phyloP scores from a whole-genome alignment of 1,140 invertebrate genomes.

The Hyposmocoma kahamanoa region DNA sequence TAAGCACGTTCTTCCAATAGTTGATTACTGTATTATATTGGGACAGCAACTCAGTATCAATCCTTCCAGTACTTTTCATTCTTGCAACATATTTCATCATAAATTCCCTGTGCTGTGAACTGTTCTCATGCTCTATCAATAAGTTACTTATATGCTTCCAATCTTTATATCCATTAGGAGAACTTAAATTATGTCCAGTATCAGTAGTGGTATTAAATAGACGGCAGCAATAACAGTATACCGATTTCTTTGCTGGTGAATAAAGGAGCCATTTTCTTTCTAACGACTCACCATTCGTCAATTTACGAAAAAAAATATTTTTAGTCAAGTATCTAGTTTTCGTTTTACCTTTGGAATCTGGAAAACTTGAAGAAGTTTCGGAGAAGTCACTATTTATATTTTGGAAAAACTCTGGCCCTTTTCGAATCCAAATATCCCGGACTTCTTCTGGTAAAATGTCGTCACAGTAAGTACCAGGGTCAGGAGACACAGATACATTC shows the following conservation, averaged over 20 bases:
- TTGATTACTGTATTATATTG: conserved; percentile 7
- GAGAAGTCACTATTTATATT: conserved; percentile 16
- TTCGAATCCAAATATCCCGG: conserved; percentile 18
- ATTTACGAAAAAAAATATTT: conserved; percentile 21
- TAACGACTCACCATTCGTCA: conserved; percentile 19
- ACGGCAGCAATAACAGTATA: conserved; percentile 1
- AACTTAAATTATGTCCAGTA: not conserved
- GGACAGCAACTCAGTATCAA: conserved; percentile 9
- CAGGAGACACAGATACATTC: conserved; percentile 12
- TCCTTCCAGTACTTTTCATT: conserved; percentile 10
- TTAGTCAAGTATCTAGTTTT: conserved; percentile 21
- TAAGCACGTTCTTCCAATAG: conserved; percentile 8
- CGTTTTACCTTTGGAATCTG: conserved; percentile 13
- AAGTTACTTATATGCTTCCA: conserved; percentile 19
- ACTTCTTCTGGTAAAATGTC: conserved; percentile 20
- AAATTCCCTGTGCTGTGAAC: conserved; percentile 11
- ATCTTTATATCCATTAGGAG: conserved; percentile 9
- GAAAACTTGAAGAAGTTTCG: conserved; percentile 17
- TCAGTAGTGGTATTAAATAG: not conserved
- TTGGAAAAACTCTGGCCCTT: conserved; percentile 18
- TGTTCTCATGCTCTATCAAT: conserved; percentile 15
- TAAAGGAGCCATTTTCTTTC: conserved; percentile 22
- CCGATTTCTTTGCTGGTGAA: conserved; percentile 18
- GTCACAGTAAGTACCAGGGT: conserved; percentile 18
- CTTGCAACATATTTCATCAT: conserved; percentile 11